These are phyloP conservation scores for Gallinago paraguaiae DNA, from an alignment of 2,113 vertebrate genomes.

Conservation along the genomic window DNA sequence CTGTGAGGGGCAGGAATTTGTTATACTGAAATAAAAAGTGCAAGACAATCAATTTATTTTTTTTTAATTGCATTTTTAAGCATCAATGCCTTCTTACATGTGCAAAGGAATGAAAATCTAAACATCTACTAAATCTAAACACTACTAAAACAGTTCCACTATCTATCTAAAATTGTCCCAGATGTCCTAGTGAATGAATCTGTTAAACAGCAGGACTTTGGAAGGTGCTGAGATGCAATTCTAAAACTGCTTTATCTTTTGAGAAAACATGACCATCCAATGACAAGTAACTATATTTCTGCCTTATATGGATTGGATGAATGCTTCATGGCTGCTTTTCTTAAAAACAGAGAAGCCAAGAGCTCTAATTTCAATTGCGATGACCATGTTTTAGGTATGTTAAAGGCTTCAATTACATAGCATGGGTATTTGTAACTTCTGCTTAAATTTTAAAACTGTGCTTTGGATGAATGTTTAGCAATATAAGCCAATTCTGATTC, in stretches of 20 bases:
- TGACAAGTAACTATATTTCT: not conserved
- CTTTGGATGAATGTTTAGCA: not conserved
- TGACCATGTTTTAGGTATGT: not conserved
- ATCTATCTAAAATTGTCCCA: not conserved
- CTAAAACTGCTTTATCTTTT: not conserved
- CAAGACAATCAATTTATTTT: not conserved
- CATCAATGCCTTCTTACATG: not conserved
- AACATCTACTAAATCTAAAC: not conserved
- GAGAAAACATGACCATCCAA: not conserved
- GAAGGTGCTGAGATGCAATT: not conserved
- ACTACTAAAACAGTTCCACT: not conserved
- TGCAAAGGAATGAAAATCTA: not conserved
- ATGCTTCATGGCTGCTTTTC: not conserved
- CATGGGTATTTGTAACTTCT: not conserved
- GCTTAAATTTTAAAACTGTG: not conserved
- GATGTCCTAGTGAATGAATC: not conserved
- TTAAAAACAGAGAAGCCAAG: not conserved
- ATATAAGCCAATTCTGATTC: not conserved
- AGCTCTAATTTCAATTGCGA: not conserved
- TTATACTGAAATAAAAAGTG: not conserved
- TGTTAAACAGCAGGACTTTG: not conserved
- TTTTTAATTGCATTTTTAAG: not conserved
- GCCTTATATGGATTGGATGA: not conserved
- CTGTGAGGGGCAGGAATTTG: not conserved
- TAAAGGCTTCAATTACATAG: not conserved